Conservation (phyloP, 2,113 vertebrate species). For the Seriola quinqueradiata region DNA sequence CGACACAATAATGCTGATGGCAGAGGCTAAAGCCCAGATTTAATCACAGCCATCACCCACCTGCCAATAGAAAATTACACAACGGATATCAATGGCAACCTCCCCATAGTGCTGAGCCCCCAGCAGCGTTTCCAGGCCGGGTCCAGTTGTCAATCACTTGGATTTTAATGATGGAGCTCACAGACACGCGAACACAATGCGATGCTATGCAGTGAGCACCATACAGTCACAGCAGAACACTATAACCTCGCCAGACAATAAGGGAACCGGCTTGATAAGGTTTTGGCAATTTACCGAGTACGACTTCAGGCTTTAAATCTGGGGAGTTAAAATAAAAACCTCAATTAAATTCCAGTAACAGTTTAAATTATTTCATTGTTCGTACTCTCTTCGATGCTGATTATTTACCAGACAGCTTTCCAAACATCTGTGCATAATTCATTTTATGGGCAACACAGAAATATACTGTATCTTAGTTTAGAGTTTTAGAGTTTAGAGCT, state of each 20-base stretch:
- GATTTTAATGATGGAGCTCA: slow-evolving; percentile 40
- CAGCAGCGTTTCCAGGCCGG: slow-evolving; percentile 63
- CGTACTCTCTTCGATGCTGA: not conserved
- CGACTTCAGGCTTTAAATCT: not conserved
- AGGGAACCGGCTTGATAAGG: not conserved
- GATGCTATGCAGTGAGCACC: slow-evolving; percentile 2
- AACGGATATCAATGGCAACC: slow-evolving; percentile 75
- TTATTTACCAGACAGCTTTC: not conserved
- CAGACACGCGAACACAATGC: slow-evolving; percentile 5
- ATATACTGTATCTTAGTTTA: not conserved
- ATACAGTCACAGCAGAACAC: slow-evolving; percentile 12
- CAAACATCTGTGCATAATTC: not conserved
- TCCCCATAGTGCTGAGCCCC: slow-evolving; percentile 68
- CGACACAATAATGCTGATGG: slow-evolving; percentile 85
- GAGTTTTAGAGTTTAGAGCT: not conserved
- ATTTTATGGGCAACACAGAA: not conserved
- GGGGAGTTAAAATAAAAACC: not conserved
- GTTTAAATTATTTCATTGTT: not conserved
- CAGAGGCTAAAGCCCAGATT: slow-evolving; percentile 83
- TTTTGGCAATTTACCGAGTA: not conserved
- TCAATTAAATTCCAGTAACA: not conserved
- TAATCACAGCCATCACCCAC: slow-evolving; percentile 85
- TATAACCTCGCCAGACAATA: not conserved
- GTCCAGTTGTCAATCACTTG: slow-evolving; percentile 67
- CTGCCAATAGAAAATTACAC: slow-evolving; percentile 85